These are phyloP conservation scores for Sceliomorpha sp. DNA, from an alignment of 2,888 invertebrate genomes.

Conservation along the genomic window DNA sequence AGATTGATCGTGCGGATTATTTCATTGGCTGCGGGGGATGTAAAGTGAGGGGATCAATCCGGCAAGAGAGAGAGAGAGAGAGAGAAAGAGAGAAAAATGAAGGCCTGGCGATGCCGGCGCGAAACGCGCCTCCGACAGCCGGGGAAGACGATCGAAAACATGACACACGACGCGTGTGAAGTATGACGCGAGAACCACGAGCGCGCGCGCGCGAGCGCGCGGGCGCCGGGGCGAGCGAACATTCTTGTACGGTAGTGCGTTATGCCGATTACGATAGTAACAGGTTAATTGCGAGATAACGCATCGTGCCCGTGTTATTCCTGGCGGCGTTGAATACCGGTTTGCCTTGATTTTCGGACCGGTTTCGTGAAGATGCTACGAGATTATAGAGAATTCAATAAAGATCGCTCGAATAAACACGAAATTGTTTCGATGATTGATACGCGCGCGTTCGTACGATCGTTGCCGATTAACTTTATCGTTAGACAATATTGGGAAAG, in stretches of 20 bases:
- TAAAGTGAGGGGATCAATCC: neutral
- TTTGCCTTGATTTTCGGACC: constrained; percentile 56
- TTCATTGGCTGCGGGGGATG: neutral
- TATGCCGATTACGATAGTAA: constrained; percentile 49
- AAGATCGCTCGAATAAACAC: constrained; percentile 15
- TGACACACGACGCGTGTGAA: constrained; percentile 12
- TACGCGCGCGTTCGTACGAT: too few relatives aligned
- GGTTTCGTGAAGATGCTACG: constrained; percentile 47
- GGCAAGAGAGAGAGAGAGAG: neutral
- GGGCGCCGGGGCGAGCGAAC: too few relatives aligned
- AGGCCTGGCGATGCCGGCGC: neutral
- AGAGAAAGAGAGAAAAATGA: too few relatives aligned
- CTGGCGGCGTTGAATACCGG: constrained; percentile 40
- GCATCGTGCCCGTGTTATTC: constrained; percentile 41
- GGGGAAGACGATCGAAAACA: neutral
- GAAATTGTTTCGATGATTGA: neutral
- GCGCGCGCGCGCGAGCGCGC: too few relatives aligned
- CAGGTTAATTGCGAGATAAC: constrained; percentile 54
- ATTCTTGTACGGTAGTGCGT: constrained; percentile 40
- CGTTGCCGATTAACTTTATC: too few relatives aligned
- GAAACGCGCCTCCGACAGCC: neutral
- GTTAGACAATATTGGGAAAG: too few relatives aligned
- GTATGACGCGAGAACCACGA: constrained; percentile 20
- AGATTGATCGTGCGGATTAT: neutral
- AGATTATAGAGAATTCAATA: constrained; percentile 38